phyloP scores from a whole-genome alignment of 2,797 vertebrate species.

The Enteromius viviparus region DNA sequence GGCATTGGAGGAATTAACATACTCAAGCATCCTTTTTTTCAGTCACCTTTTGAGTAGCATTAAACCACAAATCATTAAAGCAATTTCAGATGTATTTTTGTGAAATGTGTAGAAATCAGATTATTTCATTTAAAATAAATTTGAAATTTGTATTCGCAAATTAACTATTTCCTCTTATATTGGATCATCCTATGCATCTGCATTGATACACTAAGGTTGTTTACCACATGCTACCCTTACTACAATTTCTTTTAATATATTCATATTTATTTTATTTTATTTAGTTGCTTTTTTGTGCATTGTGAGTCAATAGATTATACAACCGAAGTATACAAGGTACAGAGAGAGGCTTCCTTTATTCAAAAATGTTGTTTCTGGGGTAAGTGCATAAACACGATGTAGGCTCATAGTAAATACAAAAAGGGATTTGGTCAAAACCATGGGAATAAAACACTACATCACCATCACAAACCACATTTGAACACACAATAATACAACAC shows the following conservation, averaged over 20 bases:
- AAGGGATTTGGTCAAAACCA: background rate
- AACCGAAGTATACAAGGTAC: background rate
- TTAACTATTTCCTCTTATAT: background rate
- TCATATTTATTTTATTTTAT: background rate
- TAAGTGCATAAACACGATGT: background rate
- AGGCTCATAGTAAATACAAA: constrained; percentile 11
- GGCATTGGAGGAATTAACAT: background rate
- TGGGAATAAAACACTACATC: background rate
- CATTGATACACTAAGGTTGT: background rate
- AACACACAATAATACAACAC: constrained; percentile 24
- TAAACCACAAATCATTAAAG: background rate
- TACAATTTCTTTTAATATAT: background rate
- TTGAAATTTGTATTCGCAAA: background rate
- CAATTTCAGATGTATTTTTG: background rate
- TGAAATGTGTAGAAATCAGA: background rate
- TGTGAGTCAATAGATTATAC: background rate
- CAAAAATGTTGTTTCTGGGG: background rate
- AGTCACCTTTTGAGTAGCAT: background rate
- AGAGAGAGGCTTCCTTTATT: constrained; percentile 12
- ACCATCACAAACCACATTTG: constrained; percentile 28
- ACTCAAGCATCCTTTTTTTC: background rate
- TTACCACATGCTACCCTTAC: background rate
- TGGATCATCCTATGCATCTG: background rate
- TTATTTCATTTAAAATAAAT: background rate
- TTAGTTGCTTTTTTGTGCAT: background rate